phyloP scores from a whole-genome alignment of 1,140 invertebrate genomes.

The Nasonia giraulti region DNA sequence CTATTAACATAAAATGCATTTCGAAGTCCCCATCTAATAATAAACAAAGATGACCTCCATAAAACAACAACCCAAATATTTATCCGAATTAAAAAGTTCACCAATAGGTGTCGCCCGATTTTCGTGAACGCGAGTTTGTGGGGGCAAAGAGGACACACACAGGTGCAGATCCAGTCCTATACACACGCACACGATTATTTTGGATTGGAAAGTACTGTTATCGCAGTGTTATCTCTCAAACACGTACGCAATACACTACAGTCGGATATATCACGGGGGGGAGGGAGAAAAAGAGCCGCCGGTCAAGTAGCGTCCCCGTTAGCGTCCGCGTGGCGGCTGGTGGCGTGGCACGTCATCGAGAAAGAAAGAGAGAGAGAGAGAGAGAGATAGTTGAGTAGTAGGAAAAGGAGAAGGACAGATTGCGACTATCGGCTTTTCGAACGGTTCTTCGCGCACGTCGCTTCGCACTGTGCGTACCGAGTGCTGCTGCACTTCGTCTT shows the following conservation, averaged over 20 bases:
- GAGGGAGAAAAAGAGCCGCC: constrained; percentile 14
- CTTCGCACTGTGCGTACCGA: constrained; percentile 6
- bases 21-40: too few species aligned
- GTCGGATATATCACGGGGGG: neutral
- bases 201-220: too few species aligned
- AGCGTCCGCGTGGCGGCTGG: constrained; percentile 33
- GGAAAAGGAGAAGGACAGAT: neutral
- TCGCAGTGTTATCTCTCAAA: too few species aligned
- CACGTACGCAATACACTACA: too few species aligned
- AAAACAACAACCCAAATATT: neutral
- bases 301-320: neutral
- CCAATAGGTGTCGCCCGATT: neutral
- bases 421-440: neutral
- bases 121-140: neutral
- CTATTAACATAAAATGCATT: too few species aligned
- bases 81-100: neutral
- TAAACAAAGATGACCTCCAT: too few species aligned
- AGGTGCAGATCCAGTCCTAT: too few species aligned
- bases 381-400: neutral
- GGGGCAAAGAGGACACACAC: too few species aligned
- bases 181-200: too few species aligned
- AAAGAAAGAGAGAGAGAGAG: constrained; percentile 7
- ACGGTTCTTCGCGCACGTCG: constrained; percentile 3
- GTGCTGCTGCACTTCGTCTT: neutral
- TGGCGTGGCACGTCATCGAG: constrained; percentile 37